These are phyloP conservation scores for Pogoniulus pusillus DNA, from an alignment of 2,797 vertebrate genomes.

Conservation along the genomic window DNA sequence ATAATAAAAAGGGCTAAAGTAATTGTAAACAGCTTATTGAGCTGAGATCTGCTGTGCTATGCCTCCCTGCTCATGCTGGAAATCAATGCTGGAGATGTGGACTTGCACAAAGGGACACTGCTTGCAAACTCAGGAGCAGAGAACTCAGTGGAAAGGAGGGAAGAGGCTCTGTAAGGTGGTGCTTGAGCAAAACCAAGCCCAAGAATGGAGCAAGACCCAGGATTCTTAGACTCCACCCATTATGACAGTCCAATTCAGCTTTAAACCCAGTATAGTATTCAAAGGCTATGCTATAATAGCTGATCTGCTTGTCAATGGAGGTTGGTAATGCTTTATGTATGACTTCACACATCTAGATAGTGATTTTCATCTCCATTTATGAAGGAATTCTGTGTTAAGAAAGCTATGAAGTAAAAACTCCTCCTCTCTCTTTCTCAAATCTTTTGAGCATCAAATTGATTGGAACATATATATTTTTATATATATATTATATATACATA, in stretches of 20 bases:
- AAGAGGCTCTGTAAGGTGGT: background rate
- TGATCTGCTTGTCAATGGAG: slow-evolving; percentile 43
- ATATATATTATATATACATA: no score
- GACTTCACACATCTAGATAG: background rate
- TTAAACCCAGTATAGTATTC: background rate
- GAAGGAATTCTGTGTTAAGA: background rate
- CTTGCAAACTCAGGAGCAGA: background rate
- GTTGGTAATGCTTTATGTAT: slow-evolving; percentile 13
- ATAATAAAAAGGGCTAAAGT: background rate
- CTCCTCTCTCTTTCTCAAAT: background rate
- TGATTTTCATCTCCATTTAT: background rate
- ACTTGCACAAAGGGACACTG: background rate
- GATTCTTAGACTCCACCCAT: background rate
- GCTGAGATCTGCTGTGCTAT: background rate
- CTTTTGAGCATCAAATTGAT: slow-evolving; percentile 20
- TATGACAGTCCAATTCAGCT: background rate
- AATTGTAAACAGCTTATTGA: background rate
- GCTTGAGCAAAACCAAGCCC: background rate
- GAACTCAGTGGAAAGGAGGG: background rate
- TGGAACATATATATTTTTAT: background rate
- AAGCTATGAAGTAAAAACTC: background rate
- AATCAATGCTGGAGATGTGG: background rate
- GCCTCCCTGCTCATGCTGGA: background rate
- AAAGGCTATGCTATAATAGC: background rate
- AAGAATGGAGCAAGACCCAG: background rate